Evolutionary conservation across 2,113 vertebrate genomes (phyloP).

Genomic region (Pelvicachromis taeniatus): DNA sequence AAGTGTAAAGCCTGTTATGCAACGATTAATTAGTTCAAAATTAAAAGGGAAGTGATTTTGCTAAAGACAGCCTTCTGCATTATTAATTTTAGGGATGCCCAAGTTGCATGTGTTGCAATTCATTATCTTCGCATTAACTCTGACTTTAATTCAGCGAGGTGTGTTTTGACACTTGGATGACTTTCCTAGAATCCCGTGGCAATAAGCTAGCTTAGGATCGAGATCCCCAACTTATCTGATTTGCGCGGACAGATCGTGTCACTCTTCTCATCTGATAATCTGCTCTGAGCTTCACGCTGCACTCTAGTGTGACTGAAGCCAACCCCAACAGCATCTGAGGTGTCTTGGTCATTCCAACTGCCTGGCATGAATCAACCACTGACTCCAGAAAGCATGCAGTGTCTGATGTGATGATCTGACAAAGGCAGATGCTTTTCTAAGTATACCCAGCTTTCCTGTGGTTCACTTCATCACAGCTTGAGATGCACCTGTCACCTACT

Average conservation of each 20-base stretch:
- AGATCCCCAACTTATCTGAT: not conserved
- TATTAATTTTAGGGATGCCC: not conserved
- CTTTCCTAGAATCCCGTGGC: not conserved
- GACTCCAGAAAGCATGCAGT: conserved; percentile 11
- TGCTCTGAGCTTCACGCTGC: not conserved
- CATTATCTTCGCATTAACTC: not conserved
- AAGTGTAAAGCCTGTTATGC: not conserved
- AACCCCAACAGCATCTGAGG: not conserved
- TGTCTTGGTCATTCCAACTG: conserved; percentile 16
- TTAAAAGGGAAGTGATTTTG: not conserved
- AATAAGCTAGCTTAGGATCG: not conserved
- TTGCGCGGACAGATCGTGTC: not conserved
- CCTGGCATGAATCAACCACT: conserved; percentile 19
- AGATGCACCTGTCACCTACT: not conserved
- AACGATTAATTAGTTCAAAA: not conserved
- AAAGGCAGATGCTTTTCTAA: conserved; percentile 56
- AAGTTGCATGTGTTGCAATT: not conserved
- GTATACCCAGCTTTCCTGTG: conserved; percentile 1
- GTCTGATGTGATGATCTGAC: conserved; percentile 30
- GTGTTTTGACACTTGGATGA: not conserved
- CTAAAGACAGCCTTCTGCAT: not conserved
- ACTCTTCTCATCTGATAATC: not conserved
- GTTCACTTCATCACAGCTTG: conserved; percentile 5
- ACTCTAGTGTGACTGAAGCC: not conserved
- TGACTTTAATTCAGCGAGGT: not conserved